Conservation (phyloP, 2,888 invertebrate genomes). For the Epinotia bilunana region DNA sequence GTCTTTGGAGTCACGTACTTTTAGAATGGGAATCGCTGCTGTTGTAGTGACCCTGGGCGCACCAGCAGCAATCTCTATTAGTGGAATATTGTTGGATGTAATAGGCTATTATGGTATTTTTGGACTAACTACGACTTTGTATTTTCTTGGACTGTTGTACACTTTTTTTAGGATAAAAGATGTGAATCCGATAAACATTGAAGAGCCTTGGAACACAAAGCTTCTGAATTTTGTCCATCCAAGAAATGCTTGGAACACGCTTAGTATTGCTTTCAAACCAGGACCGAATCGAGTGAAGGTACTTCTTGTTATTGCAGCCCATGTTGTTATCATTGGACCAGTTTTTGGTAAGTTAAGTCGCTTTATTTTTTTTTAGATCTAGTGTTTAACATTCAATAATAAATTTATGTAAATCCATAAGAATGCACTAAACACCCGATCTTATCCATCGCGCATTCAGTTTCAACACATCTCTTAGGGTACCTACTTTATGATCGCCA, state of each 20-base stretch:
- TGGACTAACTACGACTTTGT: constrained; percentile 63
- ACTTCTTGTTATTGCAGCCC: constrained; percentile 70
- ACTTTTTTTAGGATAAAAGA: constrained; percentile 71
- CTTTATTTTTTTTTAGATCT: not conserved
- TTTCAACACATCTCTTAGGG: too few relatives aligned
- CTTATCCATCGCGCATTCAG: too few relatives aligned
- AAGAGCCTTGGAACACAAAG: constrained; percentile 61
- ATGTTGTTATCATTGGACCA: constrained; percentile 76
- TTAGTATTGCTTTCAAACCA: constrained; percentile 69
- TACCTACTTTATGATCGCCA: too few relatives aligned
- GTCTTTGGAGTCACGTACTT: constrained; percentile 83
- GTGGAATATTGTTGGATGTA: constrained; percentile 78
- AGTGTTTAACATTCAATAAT: too few relatives aligned
- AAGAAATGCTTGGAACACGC: constrained; percentile 71
- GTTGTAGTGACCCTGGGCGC: constrained; percentile 80
- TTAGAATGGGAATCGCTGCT: constrained; percentile 85
- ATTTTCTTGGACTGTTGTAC: constrained; percentile 68
- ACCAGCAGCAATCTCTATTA: constrained; percentile 79
- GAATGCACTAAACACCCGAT: too few relatives aligned
- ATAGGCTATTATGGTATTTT: constrained; percentile 79
- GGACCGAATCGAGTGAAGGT: constrained; percentile 60
- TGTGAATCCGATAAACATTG: constrained; percentile 59
- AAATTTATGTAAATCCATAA: too few relatives aligned
- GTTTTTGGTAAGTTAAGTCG: constrained; percentile 68
- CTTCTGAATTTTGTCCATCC: constrained; percentile 68